Conservation (phyloP, 2,888 invertebrate genomes). For the Drosophila mettleri region DNA sequence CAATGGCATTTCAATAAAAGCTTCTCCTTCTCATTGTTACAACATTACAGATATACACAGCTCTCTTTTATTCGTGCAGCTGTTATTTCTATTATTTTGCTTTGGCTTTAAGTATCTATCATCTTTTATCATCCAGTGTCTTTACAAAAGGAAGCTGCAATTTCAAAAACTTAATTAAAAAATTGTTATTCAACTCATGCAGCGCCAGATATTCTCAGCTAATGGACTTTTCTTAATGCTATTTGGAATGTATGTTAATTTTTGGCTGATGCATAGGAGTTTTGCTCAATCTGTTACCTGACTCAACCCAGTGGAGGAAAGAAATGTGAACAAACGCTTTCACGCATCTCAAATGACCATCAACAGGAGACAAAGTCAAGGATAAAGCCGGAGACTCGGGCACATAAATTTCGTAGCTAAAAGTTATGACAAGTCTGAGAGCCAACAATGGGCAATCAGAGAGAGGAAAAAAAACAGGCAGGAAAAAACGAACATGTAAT, state of each 20-base stretch:
- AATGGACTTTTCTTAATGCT: slow-evolving; percentile 16
- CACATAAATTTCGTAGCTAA: slow-evolving; percentile 58
- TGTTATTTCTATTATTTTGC: background rate
- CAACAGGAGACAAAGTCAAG: slow-evolving; percentile 34
- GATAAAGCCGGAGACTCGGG: slow-evolving; percentile 19
- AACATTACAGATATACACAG: too few relatives aligned
- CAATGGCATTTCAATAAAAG: too few relatives aligned
- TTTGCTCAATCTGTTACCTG: background rate
- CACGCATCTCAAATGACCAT: slow-evolving; percentile 56
- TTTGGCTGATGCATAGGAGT: slow-evolving; percentile 27
- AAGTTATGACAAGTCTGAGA: slow-evolving; percentile 65
- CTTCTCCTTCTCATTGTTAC: background rate
- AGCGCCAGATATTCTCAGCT: background rate
- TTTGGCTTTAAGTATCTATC: too few relatives aligned
- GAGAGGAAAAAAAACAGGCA: slow-evolving; percentile 6
- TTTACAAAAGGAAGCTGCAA: background rate
- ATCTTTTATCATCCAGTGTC: background rate
- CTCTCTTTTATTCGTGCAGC: background rate
- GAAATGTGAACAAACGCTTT: slow-evolving; percentile 17
- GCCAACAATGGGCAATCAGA: slow-evolving; percentile 24
- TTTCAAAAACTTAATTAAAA: slow-evolving; percentile 16
- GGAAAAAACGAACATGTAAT: slow-evolving; percentile 37
- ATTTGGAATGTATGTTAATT: slow-evolving; percentile 10
- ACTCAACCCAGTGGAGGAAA: slow-evolving; percentile 12
- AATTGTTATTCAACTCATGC: background rate